phyloP scores from a whole-genome alignment of 2,113 vertebrate species.

The Hoplias malabaricus region DNA sequence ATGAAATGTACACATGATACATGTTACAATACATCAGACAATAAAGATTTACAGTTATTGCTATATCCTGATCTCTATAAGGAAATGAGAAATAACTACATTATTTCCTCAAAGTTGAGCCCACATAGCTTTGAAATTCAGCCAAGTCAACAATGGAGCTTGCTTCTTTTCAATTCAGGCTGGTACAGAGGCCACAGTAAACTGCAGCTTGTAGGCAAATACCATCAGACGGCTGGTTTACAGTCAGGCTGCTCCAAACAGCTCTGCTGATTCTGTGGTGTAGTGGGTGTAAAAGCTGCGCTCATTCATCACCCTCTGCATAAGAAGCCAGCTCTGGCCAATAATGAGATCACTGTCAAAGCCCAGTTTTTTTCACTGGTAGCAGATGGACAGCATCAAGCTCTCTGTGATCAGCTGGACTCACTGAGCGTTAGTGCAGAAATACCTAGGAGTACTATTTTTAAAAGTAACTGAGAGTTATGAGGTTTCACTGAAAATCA shows the following conservation, averaged over 20 bases:
- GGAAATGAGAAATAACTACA: neutral
- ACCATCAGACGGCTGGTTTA: neutral
- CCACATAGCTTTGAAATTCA: neutral
- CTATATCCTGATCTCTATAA: neutral
- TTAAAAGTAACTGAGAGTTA: too few relatives aligned
- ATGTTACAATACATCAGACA: too few relatives aligned
- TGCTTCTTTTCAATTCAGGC: neutral
- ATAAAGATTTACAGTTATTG: neutral
- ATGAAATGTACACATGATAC: too few relatives aligned
- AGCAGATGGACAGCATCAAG: conserved; percentile 42
- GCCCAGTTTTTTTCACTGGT: conserved; percentile 26
- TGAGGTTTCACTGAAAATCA: too few relatives aligned
- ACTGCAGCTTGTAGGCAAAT: neutral
- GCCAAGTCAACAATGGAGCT: neutral
- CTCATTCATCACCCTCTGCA: conserved; percentile 23
- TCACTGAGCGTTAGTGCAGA: too few relatives aligned
- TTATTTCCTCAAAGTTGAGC: neutral
- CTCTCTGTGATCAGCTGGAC: too few relatives aligned
- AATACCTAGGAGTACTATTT: too few relatives aligned
- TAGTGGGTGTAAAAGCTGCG: conserved; percentile 6
- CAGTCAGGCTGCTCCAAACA: neutral
- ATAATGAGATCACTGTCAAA: conserved; percentile 46
- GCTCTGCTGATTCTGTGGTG: neutral
- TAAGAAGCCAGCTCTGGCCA: conserved; percentile 27
- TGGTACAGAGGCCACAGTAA: neutral